Evolutionary conservation across 2,797 vertebrate genomes (phyloP).

Genomic region (Amazona finschi): DNA sequence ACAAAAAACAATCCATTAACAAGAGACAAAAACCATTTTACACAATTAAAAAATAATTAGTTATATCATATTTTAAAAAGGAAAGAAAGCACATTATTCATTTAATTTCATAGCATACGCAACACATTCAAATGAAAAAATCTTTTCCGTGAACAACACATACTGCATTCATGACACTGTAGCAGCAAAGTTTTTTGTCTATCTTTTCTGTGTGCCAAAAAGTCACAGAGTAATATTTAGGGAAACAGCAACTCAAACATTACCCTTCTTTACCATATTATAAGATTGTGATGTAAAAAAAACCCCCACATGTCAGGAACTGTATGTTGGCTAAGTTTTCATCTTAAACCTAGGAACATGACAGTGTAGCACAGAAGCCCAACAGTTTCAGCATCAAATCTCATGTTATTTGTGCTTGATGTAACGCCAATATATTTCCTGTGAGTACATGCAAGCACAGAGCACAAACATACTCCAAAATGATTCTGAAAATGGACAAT

Average conservation of each 20-base stretch:
- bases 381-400: not conserved
- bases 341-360: not conserved
- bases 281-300: not conserved
- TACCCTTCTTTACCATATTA: not conserved
- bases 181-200: not conserved
- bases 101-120: not conserved
- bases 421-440: not conserved
- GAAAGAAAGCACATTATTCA: conserved; percentile 12
- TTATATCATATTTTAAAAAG: not conserved
- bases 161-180: not conserved
- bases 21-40: conserved; percentile 16
- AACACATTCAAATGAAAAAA: not conserved
- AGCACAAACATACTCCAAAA: not conserved
- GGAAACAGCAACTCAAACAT: not conserved
- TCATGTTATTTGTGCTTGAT: not conserved
- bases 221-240: not conserved
- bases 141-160: not conserved
- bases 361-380: not conserved
- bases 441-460: not conserved
- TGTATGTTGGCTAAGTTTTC: not conserved
- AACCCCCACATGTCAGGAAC: not conserved
- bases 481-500: not conserved
- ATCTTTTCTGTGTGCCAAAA: conserved; percentile 75
- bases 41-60: not conserved
- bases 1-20: conserved; percentile 23